phyloP scores from a whole-genome alignment of 2,113 vertebrate species.

The Macrotus californicus region DNA sequence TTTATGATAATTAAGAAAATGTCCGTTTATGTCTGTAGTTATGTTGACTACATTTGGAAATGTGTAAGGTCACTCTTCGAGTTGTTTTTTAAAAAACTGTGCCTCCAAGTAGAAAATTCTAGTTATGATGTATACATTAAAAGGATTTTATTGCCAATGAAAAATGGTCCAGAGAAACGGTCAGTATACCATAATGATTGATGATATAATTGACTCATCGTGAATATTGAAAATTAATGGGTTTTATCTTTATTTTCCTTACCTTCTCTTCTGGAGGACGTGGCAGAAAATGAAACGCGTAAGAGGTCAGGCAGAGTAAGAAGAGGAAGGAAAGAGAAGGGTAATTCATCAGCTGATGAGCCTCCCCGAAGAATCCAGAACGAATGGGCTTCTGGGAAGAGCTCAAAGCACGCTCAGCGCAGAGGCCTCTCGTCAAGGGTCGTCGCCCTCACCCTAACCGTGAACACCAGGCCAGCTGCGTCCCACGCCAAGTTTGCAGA shows the following conservation, averaged over 20 bases:
- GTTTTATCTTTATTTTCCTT: background rate
- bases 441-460: accelerated
- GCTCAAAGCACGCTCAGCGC: background rate
- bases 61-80: background rate
- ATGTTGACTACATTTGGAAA: background rate
- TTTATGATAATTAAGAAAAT: slow-evolving; percentile 17
- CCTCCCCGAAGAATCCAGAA: background rate
- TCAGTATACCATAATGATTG: background rate
- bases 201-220: background rate
- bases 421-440: accelerated
- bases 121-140: background rate
- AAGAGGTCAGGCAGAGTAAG: background rate
- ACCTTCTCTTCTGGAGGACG: background rate
- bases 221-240: background rate
- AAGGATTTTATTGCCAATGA: background rate
- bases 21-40: background rate
- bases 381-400: background rate
- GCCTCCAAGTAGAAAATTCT: background rate
- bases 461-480: background rate
- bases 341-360: accelerated
- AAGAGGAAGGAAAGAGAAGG: background rate
- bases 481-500: background rate
- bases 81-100: background rate
- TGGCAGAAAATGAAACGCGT: background rate
- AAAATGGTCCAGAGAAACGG: background rate